Percentiles rank a stretch among this genome's conserved stretches.
Evolutionary conservation across 2,888 invertebrate species (phyloP).

Genomic region (Sturmia bella): DNA sequence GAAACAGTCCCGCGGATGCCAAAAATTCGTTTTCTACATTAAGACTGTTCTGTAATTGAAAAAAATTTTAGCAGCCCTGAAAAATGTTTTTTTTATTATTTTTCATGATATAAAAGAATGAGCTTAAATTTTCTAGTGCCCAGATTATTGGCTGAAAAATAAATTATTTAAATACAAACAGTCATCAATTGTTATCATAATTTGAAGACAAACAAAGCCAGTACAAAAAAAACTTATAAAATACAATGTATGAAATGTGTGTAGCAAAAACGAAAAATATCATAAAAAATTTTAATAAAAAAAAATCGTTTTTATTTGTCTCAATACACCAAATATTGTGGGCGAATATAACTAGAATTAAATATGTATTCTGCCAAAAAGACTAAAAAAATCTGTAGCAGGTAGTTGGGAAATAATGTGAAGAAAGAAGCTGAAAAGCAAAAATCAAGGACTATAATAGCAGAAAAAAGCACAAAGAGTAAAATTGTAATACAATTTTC

Average conservation of each 20-base stretch:
- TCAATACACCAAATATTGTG: no score
- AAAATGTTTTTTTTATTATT: no score
- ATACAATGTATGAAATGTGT: no score
- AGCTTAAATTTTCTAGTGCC: background rate
- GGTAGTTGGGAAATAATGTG: background rate
- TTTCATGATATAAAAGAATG: background rate
- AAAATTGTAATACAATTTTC: constrained; percentile 28
- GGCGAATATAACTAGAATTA: background rate
- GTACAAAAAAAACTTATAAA: no score
- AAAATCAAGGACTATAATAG: background rate
- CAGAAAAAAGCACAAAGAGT: constrained; percentile 1
- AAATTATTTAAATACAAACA: background rate
- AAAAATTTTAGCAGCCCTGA: no score
- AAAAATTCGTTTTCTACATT: no score
- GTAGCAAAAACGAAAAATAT: no score
- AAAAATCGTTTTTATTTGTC: no score
- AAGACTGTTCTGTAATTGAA: no score
- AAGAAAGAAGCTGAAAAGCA: background rate
- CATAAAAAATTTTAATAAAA: no score
- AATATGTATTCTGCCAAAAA: background rate
- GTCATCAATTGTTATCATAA: constrained; percentile 25
- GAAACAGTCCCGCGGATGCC: no score
- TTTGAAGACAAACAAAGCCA: background rate
- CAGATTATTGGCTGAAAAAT: background rate
- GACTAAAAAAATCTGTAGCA: background rate